Evolutionary conservation across 1,140 invertebrate species (phyloP).

Genomic region (Mercenaria mercenaria): DNA sequence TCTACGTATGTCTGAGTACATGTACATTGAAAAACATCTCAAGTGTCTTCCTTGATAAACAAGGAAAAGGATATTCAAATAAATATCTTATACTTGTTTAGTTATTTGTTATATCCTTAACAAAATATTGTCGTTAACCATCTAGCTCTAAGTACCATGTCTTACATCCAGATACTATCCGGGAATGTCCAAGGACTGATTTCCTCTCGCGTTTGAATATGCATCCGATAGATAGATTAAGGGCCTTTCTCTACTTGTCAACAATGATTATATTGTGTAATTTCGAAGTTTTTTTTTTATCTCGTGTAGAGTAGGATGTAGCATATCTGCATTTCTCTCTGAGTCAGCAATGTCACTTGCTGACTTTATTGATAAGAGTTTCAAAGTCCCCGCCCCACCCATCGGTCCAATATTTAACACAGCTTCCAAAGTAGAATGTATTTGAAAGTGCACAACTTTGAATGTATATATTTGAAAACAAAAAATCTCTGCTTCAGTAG

Average conservation of each 20-base stretch:
- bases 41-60: constrained; percentile 4
- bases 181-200: constrained; percentile 10
- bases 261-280: neutral
- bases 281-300: too few relatives aligned
- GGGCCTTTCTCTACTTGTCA: neutral
- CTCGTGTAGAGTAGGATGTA: too few relatives aligned
- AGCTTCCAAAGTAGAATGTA: too few relatives aligned
- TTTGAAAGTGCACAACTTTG: too few relatives aligned
- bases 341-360: too few relatives aligned
- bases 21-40: neutral
- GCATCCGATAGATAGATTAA: constrained; percentile 2
- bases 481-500: too few relatives aligned
- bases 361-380: too few relatives aligned
- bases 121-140: neutral
- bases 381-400: too few relatives aligned
- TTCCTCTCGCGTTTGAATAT: constrained; percentile 13
- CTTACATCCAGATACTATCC: neutral
- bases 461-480: too few relatives aligned
- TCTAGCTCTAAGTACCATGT: neutral
- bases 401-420: too few relatives aligned
- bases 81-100: neutral
- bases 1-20: neutral
- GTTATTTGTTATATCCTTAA: neutral
- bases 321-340: too few relatives aligned
- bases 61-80: neutral